Base-by-base conservation (phyloP, 1,140 invertebrate species). In the Panonychus citri region DNA sequence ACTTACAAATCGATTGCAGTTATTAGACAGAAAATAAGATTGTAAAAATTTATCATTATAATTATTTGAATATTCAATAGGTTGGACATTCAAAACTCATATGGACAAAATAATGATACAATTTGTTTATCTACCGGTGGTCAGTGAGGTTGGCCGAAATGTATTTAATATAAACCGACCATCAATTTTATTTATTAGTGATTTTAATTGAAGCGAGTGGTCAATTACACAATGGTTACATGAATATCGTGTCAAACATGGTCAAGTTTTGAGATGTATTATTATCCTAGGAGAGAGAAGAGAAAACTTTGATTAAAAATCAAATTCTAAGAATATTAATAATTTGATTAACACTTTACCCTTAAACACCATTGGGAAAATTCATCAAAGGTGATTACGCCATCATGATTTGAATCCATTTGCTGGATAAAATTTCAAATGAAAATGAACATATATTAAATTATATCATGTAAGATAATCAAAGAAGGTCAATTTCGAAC, bases 331-430 rank as follows among this genome's bases (percentile, higher is more conserved):
- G 15, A 26, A n/a, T 12, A 37, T 34, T 1, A 26, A 13, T 17
- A 49, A 19, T n/a, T 19, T 5, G n/a, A 19, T 24, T 10, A 3
- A n/a, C 42, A 37, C n/a, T 34, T 34, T 59, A 65, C 64, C 51
- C 62, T 65, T 59, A 65, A 59, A 67, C 82, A 85, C 81, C 83
- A 85, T 54, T 82, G 76, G 15, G 81, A 78, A 64, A 87, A 70
- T 68, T 87, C 83, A 61, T 85, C 82, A 53, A 84, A 82, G 3
- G 83, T 82, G 30, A 88, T 81, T 13, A 82, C 79, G 3, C 84
- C 85, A 65, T 86, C 84, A 57, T 83, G 78, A 66, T 86, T 83
- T 3, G 77, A 74, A 66, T 88, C 84, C 66, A 88, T 86, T 64
- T 81, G 72, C 84, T 88, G 74, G 3, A 74, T 72, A 59, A 46